Base-by-base conservation (phyloP, 1,140 invertebrate genomes). In the Centruroides sculpturatus region DNA sequence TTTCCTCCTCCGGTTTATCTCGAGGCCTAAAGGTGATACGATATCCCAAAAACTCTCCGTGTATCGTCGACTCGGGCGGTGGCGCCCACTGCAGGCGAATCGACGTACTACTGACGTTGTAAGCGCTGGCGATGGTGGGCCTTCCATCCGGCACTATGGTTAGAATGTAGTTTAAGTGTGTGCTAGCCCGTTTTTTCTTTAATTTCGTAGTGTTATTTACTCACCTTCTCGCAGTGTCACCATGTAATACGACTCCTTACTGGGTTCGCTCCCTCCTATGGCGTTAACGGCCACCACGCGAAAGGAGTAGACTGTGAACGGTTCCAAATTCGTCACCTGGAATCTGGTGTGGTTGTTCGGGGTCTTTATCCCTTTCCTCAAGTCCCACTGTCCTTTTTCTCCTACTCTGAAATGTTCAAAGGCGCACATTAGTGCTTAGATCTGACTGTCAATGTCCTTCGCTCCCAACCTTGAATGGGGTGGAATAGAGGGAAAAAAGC, bases 11-110 rank as follows among this genome's bases (percentile, higher is more conserved):
- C 12, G 64, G 59, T 49, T 58, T 59, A 68, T 82, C 81, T 61
- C 82, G 75, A 57, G 80, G 82, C 59, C 80, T 74, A 74, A 83
- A 85, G 50, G 82, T 79, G 58, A 86, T 81, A 62, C 81, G 77
- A 72, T 87, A 87, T 59, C 85, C 85, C 9, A 86, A 75, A 72
- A 87, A 87, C 73, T 87, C 85, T n/a, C 85, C 85, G 68, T 86
- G 80, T 68, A 87, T 83, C 56, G 83, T 83, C 67, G 81, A 79
- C 48, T 75, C 73, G 47, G 77, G 78, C 62, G 85, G 85, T 56
- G 84, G 78, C 66, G 80, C 78, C 85, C 85, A 87, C 59, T 81
- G 79, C 66, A 87, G 78, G 68, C 81, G 81, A 61, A 87, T 78
- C 47, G 83, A 81, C 41, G 81, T 82, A 59, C 82, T 77, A 57